These are phyloP conservation scores for Tenualosa ilisha DNA, from an alignment of 2,797 vertebrate genomes.

Conservation along the genomic window DNA sequence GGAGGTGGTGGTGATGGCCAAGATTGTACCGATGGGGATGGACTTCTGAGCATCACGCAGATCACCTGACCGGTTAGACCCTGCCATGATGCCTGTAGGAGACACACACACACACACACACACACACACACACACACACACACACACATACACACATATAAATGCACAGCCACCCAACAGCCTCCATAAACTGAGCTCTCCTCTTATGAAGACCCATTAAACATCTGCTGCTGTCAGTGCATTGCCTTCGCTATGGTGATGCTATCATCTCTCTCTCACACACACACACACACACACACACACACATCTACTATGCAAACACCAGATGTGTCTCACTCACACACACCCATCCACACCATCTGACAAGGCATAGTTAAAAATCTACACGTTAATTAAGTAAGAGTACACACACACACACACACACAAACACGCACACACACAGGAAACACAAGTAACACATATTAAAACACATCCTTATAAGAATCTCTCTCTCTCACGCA, in stretches of 20 bases:
- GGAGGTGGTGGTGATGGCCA: slow-evolving; percentile 96
- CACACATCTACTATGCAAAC: neutral
- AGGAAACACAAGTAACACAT: neutral
- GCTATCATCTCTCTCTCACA: neutral
- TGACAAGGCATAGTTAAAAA: neutral
- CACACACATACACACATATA: neutral
- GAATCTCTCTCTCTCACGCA: neutral
- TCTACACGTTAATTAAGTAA: neutral
- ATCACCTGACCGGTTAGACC: slow-evolving; percentile 96
- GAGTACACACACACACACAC: neutral
- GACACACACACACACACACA: slow-evolving; percentile 36
- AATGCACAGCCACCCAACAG: neutral
- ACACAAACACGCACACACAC: neutral
- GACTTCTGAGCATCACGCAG: slow-evolving; percentile 96
- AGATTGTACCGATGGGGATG: slow-evolving; percentile 93
- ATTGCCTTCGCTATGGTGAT: neutral
- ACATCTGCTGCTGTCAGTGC: slow-evolving; percentile 13
- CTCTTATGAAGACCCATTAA: neutral
- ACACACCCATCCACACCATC: neutral
- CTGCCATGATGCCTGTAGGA: slow-evolving; percentile 93
- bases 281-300: neutral
- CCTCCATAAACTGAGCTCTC: neutral
- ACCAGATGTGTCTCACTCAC: neutral
- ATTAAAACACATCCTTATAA: too few species aligned
- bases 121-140: neutral